These are phyloP conservation scores for Novumbra hubbsi DNA, from an alignment of 2,797 vertebrate species.

Conservation along the genomic window DNA sequence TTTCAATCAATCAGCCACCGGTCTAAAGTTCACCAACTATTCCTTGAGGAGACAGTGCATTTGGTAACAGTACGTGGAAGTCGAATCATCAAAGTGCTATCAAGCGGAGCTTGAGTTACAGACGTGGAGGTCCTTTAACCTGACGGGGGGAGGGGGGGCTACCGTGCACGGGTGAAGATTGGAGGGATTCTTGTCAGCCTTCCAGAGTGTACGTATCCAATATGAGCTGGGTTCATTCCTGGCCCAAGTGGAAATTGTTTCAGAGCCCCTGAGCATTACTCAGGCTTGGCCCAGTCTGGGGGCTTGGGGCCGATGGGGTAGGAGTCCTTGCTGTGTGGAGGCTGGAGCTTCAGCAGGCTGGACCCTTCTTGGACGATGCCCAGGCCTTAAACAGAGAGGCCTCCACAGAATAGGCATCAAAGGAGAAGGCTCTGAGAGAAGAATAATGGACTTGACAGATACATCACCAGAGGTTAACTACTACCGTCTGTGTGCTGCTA, in stretches of 20 bases:
- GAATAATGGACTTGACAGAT: slow-evolving; percentile 57
- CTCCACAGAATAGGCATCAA: slow-evolving; percentile 48
- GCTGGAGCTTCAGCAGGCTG: slow-evolving; percentile 35
- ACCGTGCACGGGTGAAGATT: slow-evolving; percentile 38
- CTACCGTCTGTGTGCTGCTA: slow-evolving; percentile 52
- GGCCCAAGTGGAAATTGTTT: slow-evolving; percentile 67
- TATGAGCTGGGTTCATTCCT: slow-evolving; percentile 56
- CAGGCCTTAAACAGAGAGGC: slow-evolving; percentile 50
- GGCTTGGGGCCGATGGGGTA: slow-evolving; percentile 43
- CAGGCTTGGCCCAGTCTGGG: slow-evolving; percentile 54
- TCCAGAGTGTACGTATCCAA: slow-evolving; percentile 58
- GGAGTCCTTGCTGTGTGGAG: slow-evolving; percentile 21
- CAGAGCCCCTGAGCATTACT: slow-evolving; percentile 61
- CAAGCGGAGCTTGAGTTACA: slow-evolving; percentile 29
- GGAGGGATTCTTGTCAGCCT: slow-evolving; percentile 42
- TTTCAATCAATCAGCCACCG: slow-evolving; percentile 36
- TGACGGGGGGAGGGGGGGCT: slow-evolving; percentile 51
- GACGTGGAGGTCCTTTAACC: slow-evolving; percentile 15
- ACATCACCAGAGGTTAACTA: slow-evolving; percentile 64
- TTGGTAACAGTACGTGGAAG: slow-evolving; percentile 38
- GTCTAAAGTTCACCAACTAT: slow-evolving; percentile 36
- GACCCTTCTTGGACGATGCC: slow-evolving; percentile 47
- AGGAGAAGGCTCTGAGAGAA: slow-evolving; percentile 36
- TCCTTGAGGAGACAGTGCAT: slow-evolving; percentile 18
- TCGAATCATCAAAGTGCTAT: background rate